Evolutionary conservation across 1,140 invertebrate species (phyloP).

Genomic region (Ceratosolen fusciceps): DNA sequence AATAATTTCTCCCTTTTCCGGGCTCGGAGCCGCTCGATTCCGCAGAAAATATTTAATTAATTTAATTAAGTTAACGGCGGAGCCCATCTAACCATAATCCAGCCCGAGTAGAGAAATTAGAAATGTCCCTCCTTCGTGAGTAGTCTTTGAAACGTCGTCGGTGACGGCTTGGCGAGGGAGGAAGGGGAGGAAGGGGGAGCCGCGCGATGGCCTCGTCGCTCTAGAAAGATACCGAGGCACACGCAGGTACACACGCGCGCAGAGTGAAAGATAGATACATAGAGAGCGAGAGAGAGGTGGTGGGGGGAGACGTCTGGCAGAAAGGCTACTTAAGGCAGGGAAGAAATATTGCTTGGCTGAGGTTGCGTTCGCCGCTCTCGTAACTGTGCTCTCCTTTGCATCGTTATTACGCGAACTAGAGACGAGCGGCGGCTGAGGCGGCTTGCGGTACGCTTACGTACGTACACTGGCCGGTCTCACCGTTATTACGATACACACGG

Average conservation of each 20-base stretch:
- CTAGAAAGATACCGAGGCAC: conserved; percentile 28
- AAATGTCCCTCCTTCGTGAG: not conserved
- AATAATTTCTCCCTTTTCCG: too few relatives aligned
- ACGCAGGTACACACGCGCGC: too few relatives aligned
- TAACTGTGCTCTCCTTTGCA: conserved; percentile 44
- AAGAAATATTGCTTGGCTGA: conserved; percentile 44
- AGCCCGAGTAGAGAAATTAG: not conserved
- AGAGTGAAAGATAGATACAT: too few relatives aligned
- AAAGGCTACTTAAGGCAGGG: conserved; percentile 35
- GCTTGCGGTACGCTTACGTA: conserved; percentile 37
- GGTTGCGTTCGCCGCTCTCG: conserved; percentile 39
- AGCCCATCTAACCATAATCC: not conserved
- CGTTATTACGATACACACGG: conserved; percentile 45
- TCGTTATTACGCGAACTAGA: conserved; percentile 45
- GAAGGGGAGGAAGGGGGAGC: not conserved
- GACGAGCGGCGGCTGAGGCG: too few relatives aligned
- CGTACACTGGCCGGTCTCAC: conserved; percentile 19
- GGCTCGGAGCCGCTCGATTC: too few relatives aligned
- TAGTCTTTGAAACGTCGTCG: too few relatives aligned
- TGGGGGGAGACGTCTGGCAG: conserved; percentile 14
- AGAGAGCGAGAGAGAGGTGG: too few relatives aligned
- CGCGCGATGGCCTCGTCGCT: not conserved
- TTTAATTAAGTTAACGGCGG: not conserved
- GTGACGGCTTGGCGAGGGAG: too few relatives aligned
- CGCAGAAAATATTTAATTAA: not conserved